Evolutionary conservation across 2,888 invertebrate genomes (phyloP).

Genomic region (Heliconius charithonia): DNA sequence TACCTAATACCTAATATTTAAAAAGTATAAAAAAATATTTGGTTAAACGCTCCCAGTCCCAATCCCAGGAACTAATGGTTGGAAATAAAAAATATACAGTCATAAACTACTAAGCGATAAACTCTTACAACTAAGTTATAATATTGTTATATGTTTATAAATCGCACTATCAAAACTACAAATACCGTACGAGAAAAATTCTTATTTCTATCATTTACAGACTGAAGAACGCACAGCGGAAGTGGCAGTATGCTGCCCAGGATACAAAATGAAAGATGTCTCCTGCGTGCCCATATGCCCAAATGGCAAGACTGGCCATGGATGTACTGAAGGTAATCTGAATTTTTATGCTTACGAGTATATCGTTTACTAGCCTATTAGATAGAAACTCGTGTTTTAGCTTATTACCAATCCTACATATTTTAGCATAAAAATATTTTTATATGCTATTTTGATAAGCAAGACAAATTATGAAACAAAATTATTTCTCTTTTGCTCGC

Average conservation of each 20-base stretch:
- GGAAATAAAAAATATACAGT: not conserved
- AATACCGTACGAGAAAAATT: too few species aligned
- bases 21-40: not conserved
- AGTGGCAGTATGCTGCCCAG: conserved; percentile 90
- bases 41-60: not conserved
- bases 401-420: not conserved
- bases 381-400: not conserved
- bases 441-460: not conserved
- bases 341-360: not conserved
- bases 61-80: not conserved
- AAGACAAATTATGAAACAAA: not conserved
- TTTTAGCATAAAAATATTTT: too few species aligned
- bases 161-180: too few species aligned
- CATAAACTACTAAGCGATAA: too few species aligned
- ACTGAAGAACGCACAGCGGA: conserved; percentile 86
- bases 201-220: conserved; percentile 68
- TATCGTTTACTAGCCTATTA: too few species aligned
- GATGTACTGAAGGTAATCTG: conserved; percentile 83
- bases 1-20: too few species aligned
- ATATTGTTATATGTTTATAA: too few species aligned
- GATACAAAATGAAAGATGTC: conserved; percentile 86
- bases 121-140: too few species aligned
- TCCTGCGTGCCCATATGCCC: conserved; percentile 86
- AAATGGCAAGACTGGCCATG: conserved; percentile 84
- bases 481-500: not conserved